phyloP scores from a whole-genome alignment of 2,113 vertebrate genomes.

The Typhlomys cinereus region DNA sequence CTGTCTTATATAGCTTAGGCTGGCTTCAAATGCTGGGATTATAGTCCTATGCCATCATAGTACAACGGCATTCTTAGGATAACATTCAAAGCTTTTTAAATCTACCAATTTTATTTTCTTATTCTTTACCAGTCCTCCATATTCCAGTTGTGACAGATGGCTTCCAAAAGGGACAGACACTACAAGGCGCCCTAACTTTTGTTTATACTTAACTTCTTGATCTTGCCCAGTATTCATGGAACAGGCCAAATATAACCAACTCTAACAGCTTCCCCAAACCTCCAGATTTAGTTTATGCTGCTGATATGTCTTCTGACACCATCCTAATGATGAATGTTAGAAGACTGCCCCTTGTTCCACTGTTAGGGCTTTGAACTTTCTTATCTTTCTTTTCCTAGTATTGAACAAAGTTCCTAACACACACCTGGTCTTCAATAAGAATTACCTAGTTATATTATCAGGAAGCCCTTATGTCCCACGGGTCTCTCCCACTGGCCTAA shows the following conservation, averaged over 20 bases:
- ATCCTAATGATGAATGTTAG: neutral
- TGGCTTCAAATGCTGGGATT: neutral
- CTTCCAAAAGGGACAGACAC: neutral
- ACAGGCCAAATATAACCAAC: neutral
- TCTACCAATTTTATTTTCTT: constrained; percentile 19
- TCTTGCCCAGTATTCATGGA: neutral
- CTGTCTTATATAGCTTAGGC: neutral
- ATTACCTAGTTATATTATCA: constrained; percentile 5
- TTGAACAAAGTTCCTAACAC: neutral
- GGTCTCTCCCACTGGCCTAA: neutral
- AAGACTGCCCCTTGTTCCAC: neutral
- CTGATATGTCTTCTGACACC: neutral
- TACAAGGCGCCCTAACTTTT: neutral
- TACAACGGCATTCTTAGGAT: neutral
- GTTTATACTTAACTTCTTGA: constrained; percentile 2
- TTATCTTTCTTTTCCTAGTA: constrained; percentile 4
- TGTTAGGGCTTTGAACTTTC: constrained; percentile 2
- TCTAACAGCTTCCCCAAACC: neutral
- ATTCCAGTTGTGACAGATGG: neutral
- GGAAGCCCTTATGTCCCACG: neutral
- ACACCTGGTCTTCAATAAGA: neutral
- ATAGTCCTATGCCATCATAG: neutral
- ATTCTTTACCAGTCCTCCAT: neutral
- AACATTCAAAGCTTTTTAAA: constrained; percentile 13
- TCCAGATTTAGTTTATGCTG: neutral